Conservation (phyloP, 1,140 invertebrate genomes). For the Cyrtorhinus lividipennis region DNA sequence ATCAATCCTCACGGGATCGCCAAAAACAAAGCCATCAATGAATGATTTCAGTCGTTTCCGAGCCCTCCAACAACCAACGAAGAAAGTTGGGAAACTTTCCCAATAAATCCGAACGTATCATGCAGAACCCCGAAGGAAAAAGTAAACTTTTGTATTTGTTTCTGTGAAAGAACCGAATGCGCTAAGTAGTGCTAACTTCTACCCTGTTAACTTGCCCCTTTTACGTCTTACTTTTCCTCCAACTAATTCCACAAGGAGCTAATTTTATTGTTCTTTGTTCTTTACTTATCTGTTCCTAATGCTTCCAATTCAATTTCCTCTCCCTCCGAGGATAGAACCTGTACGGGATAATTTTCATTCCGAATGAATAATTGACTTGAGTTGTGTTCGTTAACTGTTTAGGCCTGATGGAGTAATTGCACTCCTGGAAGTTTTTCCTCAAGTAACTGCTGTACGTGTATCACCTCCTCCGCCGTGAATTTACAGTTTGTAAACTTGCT, state of each 20-base stretch:
- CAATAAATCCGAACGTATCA: background rate
- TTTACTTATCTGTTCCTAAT: constrained; percentile 1
- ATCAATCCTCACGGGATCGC: too few species aligned
- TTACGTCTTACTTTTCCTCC: background rate
- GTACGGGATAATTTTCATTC: background rate
- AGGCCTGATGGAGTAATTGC: too few species aligned
- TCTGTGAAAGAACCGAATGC: background rate
- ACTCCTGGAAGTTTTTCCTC: too few species aligned
- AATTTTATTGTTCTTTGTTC: constrained; percentile 14
- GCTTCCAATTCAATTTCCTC: constrained; percentile 7
- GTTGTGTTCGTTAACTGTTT: background rate
- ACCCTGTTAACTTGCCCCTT: background rate
- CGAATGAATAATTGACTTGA: background rate
- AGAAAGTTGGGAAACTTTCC: background rate
- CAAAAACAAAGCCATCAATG: too few species aligned
- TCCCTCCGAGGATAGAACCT: background rate
- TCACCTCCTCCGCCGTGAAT: too few species aligned
- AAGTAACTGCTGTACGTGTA: too few species aligned
- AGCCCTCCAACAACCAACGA: too few species aligned
- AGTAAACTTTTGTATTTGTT: background rate
- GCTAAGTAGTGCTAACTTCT: constrained; percentile 7
- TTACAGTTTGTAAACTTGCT: too few species aligned
- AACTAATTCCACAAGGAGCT: background rate
- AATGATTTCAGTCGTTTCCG: too few species aligned
- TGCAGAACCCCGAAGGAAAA: background rate